phyloP scores from a whole-genome alignment of 2,888 invertebrate genomes.

The Melanophora roralis region DNA sequence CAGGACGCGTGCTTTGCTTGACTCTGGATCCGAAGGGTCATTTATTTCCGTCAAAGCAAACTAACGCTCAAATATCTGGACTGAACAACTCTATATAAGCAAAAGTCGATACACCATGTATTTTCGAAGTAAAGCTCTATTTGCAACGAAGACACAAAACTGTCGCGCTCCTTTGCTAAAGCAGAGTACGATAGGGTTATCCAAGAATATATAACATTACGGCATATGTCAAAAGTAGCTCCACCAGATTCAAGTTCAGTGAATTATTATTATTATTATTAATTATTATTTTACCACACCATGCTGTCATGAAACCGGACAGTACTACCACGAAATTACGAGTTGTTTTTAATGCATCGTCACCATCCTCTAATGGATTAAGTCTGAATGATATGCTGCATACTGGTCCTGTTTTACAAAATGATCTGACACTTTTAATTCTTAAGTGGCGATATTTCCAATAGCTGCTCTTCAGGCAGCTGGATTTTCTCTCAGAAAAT shows the following conservation, averaged over 20 bases:
- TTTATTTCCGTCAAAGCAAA: conserved; percentile 39
- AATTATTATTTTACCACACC: conserved; percentile 19
- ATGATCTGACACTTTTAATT: conserved; percentile 43
- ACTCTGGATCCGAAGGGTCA: conserved; percentile 37
- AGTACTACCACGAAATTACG: conserved; percentile 1
- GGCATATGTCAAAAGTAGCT: neutral
- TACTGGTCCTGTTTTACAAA: conserved; percentile 48
- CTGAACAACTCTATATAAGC: neutral
- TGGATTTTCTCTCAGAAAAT: neutral
- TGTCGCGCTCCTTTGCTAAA: neutral
- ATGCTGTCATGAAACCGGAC: conserved; percentile 5
- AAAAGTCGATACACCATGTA: neutral
- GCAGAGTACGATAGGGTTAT: conserved; percentile 1
- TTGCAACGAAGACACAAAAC: neutral
- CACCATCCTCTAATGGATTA: conserved; percentile 13
- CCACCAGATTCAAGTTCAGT: neutral
- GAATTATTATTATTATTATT: conserved; percentile 11
- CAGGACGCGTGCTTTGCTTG: conserved; percentile 28
- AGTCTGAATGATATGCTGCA: conserved; percentile 18
- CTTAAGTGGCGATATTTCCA: conserved; percentile 36
- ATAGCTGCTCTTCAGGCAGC: neutral
- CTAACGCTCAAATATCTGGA: conserved; percentile 17
- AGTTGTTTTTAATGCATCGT: conserved; percentile 11
- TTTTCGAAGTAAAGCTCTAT: neutral
- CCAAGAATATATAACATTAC: neutral